Base-by-base conservation (phyloP, 2,113 vertebrate species). In the Aphelocoma coerulescens region DNA sequence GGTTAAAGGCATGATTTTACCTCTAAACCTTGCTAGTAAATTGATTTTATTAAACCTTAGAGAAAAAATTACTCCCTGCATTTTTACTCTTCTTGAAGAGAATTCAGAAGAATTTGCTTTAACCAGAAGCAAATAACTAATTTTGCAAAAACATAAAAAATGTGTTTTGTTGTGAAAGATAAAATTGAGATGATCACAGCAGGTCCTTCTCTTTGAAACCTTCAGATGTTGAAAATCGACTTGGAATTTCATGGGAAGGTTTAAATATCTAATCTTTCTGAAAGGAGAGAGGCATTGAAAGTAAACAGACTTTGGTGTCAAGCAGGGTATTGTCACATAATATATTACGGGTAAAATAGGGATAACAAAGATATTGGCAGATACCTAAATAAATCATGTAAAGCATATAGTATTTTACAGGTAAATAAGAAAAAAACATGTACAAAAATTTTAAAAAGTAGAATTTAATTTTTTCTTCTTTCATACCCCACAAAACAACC, bases 401-500 rank as follows among this genome's bases (percentile, higher is more conserved):
- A 93, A 63, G 2, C 4, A 43, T 17, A 3, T 9, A 74, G 2
- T 30, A 27, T 19, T 74, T 74, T 28, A 76, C 8, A 37, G 8
- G 3, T 28, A 33, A 88, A 62, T 58, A 41, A 48, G 24, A 5
- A 67, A 48, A n/a, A 35, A 23, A 44, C 7, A 22, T 2, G 1
- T 12, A 27, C 83, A 62, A 37, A 52, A 26, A 0, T 7, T 26
- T 17, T 37, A 9, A 5, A 33, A 14, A 24, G 1, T 46, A 63
- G 7, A 82, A 61, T 59, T 59, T 65, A 0, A 0, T 37, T 49
- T 49, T 82, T 43, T 78, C 75, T 65, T 39, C 5, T 58, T 63
- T 75, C 1, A 1, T 52, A 41, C 1, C 10, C 10, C 5, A 33
- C 5, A 55, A 78, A 68, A 27, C 71, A 43, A 27, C 8, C 1